Evolutionary conservation across 2,797 vertebrate species (phyloP).

Genomic region (Moxostoma hubbsi): DNA sequence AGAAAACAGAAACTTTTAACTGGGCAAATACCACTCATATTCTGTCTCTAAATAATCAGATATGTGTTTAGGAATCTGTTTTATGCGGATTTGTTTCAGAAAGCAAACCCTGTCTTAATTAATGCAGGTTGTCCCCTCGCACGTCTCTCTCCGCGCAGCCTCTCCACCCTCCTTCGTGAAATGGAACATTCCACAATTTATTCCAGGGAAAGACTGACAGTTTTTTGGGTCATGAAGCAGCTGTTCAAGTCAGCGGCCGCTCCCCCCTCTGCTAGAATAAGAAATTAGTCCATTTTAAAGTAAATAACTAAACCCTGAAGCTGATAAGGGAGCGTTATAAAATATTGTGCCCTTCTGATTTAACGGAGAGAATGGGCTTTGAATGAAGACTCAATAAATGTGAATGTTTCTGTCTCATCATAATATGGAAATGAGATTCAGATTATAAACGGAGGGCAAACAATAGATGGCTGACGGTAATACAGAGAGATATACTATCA

Average conservation of each 20-base stretch:
- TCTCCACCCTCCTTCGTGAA: constrained; percentile 65
- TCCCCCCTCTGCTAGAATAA: constrained; percentile 85
- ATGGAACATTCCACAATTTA: constrained; percentile 87
- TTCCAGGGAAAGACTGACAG: constrained; percentile 92
- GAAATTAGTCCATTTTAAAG: constrained; percentile 89
- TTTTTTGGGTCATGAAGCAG: constrained; percentile 92
- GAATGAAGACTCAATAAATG: constrained; percentile 77
- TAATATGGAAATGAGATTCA: constrained; percentile 68
- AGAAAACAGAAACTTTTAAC: constrained; percentile 16
- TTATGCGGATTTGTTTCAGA: too few relatives aligned
- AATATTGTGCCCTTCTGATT: constrained; percentile 76
- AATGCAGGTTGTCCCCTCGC: constrained; percentile 2
- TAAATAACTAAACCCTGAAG: constrained; percentile 85
- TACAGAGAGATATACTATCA: constrained; percentile 19
- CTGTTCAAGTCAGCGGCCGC: constrained; percentile 78
- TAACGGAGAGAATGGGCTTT: constrained; percentile 71
- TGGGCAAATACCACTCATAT: constrained; percentile 26
- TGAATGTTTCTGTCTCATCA: constrained; percentile 65
- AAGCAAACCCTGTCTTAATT: neutral
- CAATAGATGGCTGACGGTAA: constrained; percentile 43
- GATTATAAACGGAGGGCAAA: constrained; percentile 51
- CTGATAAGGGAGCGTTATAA: constrained; percentile 82
- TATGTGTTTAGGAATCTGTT: neutral
- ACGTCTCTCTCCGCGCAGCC: constrained; percentile 22
- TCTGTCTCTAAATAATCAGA: constrained; percentile 45